phyloP scores from a whole-genome alignment of 2,888 invertebrate species.

The Scaptomyza polygonia region DNA sequence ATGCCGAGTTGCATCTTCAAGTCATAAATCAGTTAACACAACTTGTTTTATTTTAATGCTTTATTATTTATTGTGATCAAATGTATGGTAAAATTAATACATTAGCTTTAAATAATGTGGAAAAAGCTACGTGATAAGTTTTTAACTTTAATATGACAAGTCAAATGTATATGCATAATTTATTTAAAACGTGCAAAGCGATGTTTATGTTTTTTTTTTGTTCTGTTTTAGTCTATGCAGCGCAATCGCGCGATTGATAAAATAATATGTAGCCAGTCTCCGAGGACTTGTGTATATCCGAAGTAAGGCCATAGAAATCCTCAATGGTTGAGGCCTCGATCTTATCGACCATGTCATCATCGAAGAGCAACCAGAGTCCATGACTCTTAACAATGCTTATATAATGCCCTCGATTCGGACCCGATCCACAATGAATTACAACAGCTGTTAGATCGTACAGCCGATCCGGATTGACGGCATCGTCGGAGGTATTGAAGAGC shows the following conservation, averaged over 20 bases:
- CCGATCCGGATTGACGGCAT: conserved; percentile 98
- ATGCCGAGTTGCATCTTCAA: not conserved
- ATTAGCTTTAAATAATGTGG: conserved; percentile 11
- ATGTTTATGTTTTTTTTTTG: no score
- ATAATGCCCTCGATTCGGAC: conserved; percentile 99
- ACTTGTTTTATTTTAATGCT: conserved; percentile 4
- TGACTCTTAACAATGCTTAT: conserved; percentile 99
- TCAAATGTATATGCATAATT: not conserved
- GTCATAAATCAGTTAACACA: not conserved
- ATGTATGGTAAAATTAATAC: conserved; percentile 27
- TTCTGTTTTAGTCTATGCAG: conserved; percentile 64
- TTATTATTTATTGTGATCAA: conserved; percentile 36
- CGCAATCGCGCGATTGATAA: conserved; percentile 96
- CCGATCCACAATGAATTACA: conserved; percentile 99
- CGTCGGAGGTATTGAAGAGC: conserved; percentile 99
- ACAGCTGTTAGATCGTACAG: conserved; percentile 99
- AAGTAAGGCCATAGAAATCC: conserved; percentile 99
- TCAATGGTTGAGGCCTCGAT: conserved; percentile 99
- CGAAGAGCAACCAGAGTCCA: conserved; percentile 99
- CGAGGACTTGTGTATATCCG: conserved; percentile 99
- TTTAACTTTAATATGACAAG: conserved; percentile 17
- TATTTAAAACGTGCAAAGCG: not conserved
- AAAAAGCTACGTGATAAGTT: conserved; percentile 3
- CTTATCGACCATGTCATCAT: conserved; percentile 99
- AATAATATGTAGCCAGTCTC: conserved; percentile 99